phyloP scores from a whole-genome alignment of 2,113 vertebrate genomes.

The Recurvirostra avosetta region DNA sequence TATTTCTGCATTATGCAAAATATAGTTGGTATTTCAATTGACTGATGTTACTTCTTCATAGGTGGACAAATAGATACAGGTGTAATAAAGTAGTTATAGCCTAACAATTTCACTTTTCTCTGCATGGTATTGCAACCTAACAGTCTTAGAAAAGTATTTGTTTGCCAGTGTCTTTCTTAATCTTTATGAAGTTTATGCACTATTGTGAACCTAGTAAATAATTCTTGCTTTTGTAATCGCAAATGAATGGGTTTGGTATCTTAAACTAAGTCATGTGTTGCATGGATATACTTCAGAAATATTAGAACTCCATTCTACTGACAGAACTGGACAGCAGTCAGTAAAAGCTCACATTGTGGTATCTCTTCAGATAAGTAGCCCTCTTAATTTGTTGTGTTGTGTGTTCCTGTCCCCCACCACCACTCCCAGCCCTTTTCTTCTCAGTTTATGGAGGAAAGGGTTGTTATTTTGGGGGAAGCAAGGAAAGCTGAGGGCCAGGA shows the following conservation, averaged over 20 bases:
- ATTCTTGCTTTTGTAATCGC: not conserved
- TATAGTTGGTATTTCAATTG: not conserved
- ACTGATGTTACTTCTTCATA: not conserved
- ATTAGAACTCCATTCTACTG: not conserved
- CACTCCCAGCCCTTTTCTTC: not conserved
- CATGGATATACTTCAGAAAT: not conserved
- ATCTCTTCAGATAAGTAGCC: not conserved
- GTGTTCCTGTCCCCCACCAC: not conserved
- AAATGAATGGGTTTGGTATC: not conserved
- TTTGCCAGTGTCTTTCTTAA: not conserved
- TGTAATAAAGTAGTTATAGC: not conserved
- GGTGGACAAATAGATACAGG: not conserved
- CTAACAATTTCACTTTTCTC: not conserved
- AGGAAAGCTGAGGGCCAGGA: not conserved
- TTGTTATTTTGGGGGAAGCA: not conserved
- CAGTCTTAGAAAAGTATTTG: not conserved
- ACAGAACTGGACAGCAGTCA: not conserved
- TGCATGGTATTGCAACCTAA: not conserved
- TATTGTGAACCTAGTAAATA: not conserved
- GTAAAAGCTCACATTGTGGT: not conserved
- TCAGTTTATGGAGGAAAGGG: not conserved
- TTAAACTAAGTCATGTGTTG: not conserved
- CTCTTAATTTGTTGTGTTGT: not conserved
- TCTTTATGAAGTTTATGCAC: not conserved
- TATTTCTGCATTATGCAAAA: not conserved